Evolutionary conservation across 1,140 invertebrate genomes (phyloP), one percentile per base, ranked within the genome.

Genomic region (Latrodectus geometricus): DNA sequence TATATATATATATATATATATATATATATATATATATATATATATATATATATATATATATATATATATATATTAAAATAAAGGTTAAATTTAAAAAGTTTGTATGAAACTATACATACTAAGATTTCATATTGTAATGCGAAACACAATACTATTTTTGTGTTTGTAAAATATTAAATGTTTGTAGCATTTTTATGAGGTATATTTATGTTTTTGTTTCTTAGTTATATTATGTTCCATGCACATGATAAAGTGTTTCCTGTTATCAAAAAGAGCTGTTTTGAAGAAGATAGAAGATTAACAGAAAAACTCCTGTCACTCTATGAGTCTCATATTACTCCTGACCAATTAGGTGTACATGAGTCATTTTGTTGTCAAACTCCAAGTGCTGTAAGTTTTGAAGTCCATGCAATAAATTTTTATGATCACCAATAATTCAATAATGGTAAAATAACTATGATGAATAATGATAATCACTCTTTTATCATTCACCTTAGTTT

Each of bases 171-270:
- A 61, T 14, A 17, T 61, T 61, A 61, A 70, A 70, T 70, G 8
- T 70, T 48, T 20, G 20, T 21, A 70, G 21, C n/a, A 70, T 21
- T 70, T 70, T 12, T 70, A 70, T 12, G 15, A 4, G n/a, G 5
- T 52, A 23, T 50, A 65, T 48, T 68, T 56, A 56, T 9, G n/a
- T 35, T 69, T 14, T 82, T 77, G n/a, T 81, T 88, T n/a, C 85
- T 54, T 49, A 88, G 88, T 74, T 88, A 88, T 73, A 78, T 88
- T 35, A 66, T 88, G 50, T 75, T 72, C 50, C 20, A 73, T 68
- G 83, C 87, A 0, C 84, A 88, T 79, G 68, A 88, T 56, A 88
- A 88, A 87, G 54, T 88, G 7, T 88, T 88, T 73, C 83, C 88
- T n/a, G 87, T 87, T 5, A 75, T 88, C 54, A 77, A 82, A 48